Evolutionary conservation across 1,140 invertebrate species (phyloP).

Genomic region (Neuroterus valhalla): DNA sequence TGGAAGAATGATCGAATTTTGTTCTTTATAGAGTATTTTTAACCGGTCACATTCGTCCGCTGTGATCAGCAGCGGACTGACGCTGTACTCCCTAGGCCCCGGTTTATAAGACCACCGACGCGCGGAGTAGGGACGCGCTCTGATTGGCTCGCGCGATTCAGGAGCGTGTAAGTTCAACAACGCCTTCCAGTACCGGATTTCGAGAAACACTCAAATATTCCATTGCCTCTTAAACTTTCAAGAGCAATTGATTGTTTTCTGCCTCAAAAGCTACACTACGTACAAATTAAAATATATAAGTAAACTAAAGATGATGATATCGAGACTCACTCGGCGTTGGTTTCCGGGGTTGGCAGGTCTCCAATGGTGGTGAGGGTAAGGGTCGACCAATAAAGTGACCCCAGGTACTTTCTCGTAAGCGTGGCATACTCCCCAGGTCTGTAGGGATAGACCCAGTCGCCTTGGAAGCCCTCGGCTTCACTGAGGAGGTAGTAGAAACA

Average conservation of each 20-base stretch:
- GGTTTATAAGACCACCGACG: not conserved
- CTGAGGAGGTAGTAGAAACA: slow-evolving; percentile 97
- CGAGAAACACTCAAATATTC: slow-evolving; percentile 36
- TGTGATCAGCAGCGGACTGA: not conserved
- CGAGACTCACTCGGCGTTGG: slow-evolving; percentile 94
- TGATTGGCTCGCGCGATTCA: not conserved
- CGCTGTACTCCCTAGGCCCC: not conserved
- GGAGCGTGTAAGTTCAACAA: not conserved
- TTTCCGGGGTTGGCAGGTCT: slow-evolving; percentile 94
- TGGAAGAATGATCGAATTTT: no score
- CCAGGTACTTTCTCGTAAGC: slow-evolving; percentile 93
- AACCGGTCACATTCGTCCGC: not conserved
- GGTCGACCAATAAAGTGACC: slow-evolving; percentile 97
- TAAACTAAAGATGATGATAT: slow-evolving; percentile 33
- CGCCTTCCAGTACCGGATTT: not conserved
- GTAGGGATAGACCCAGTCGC: slow-evolving; percentile 95
- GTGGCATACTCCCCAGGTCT: slow-evolving; percentile 89
- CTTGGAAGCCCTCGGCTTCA: slow-evolving; percentile 91
- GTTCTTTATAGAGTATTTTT: no score
- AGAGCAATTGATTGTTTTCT: not conserved
- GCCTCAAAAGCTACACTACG: not conserved
- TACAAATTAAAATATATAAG: slow-evolving; percentile 39
- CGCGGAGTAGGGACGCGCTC: not conserved
- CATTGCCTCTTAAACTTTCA: slow-evolving; percentile 61
- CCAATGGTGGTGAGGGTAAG: slow-evolving; percentile 97